Conservation (phyloP, 2,113 vertebrate genomes). For the Megaceryle maxima region DNA sequence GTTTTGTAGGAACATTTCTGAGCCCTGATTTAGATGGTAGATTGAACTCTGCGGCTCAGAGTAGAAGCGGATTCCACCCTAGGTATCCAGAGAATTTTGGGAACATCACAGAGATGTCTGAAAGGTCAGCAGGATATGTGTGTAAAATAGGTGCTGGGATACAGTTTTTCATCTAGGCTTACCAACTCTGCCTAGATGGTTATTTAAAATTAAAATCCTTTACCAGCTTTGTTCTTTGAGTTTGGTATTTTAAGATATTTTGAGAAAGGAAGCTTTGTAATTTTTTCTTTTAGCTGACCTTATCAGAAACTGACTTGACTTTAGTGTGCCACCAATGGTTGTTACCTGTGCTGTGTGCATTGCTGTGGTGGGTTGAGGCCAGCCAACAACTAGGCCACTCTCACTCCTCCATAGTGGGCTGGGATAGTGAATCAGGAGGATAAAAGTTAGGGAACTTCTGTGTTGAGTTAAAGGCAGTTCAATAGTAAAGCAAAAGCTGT, state of each 20-base stretch:
- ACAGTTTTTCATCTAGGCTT: background rate
- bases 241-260: background rate
- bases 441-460: background rate
- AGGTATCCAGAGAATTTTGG: background rate
- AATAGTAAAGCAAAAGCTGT: background rate
- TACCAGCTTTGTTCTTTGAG: background rate
- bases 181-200: fast-evolving
- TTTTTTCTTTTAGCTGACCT: background rate
- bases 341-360: background rate
- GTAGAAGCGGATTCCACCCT: background rate
- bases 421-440: fast-evolving
- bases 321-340: background rate
- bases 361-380: background rate
- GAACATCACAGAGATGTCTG: background rate
- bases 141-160: background rate
- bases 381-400: background rate
- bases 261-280: background rate
- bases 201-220: background rate
- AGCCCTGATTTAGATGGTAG: background rate
- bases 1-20: background rate
- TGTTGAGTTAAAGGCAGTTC: background rate
- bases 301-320: background rate
- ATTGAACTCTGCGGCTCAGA: background rate
- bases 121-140: background rate
- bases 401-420: background rate